A percentile compares a stretch with the other conserved stretches of the same genome.
Conservation (phyloP, 2,113 vertebrate genomes). For the Heterotilapia buettikoferi region DNA sequence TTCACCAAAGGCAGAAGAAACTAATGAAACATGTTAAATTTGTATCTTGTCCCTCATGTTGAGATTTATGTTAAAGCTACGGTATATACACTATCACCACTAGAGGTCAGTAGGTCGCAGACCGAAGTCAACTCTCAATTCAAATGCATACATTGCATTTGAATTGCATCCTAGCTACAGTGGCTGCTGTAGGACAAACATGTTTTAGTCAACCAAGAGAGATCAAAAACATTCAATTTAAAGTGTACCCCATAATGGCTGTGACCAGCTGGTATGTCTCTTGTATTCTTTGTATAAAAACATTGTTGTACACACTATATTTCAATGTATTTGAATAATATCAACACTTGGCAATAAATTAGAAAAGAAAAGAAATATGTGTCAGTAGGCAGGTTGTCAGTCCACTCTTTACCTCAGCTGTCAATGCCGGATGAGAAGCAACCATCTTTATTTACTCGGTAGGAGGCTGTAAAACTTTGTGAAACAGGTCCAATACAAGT, state of each 20-base stretch:
- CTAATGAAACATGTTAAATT: background rate
- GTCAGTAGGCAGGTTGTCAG: background rate
- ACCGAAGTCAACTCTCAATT: background rate
- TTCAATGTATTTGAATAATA: background rate
- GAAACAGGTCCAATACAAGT: background rate
- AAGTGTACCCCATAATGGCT: background rate
- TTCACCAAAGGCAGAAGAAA: background rate
- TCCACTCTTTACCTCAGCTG: background rate
- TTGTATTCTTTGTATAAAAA: background rate
- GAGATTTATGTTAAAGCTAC: background rate
- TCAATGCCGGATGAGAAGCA: background rate
- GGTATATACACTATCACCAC: background rate
- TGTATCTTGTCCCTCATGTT: background rate
- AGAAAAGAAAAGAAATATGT: background rate
- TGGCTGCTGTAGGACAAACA: background rate
- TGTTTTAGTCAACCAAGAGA: background rate
- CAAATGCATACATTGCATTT: background rate
- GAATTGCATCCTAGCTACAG: background rate
- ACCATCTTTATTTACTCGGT: background rate
- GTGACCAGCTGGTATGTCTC: background rate
- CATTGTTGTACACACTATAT: background rate
- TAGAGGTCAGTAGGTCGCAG: background rate
- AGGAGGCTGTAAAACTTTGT: background rate
- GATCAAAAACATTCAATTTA: background rate
- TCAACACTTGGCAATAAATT: background rate